Evolutionary conservation across 2,888 invertebrate species (phyloP).

Genomic region (Netelia virgata): DNA sequence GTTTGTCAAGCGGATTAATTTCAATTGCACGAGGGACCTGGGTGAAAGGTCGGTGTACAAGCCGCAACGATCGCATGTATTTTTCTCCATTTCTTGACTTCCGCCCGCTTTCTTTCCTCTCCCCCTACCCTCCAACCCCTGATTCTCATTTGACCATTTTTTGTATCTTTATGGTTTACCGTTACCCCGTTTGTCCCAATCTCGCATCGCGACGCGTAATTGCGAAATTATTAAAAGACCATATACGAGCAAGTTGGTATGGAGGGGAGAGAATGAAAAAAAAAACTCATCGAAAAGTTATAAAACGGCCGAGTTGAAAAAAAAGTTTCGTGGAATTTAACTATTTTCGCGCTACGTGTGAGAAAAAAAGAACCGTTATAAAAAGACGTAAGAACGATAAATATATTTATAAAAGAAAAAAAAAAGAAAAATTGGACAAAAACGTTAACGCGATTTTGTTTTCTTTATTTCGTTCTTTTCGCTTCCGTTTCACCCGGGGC

Average conservation of each 20-base stretch:
- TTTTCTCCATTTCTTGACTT: neutral
- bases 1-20: conserved; percentile 58
- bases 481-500: neutral
- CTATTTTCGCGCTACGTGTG: no score
- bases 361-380: no score
- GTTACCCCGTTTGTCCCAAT: neutral
- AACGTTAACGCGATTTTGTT: no score
- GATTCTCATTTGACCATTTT: neutral
- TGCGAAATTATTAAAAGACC: neutral
- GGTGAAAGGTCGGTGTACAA: neutral
- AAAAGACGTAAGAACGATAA: no score
- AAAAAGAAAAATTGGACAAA: no score
- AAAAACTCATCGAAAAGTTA: no score
- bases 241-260: no score
- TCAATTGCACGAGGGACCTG: conserved; percentile 30
- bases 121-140: neutral
- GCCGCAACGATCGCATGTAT: neutral
- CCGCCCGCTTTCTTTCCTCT: neutral
- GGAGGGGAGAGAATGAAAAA: no score
- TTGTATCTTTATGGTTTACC: no score
- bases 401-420: no score
- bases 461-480: neutral
- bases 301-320: no score
- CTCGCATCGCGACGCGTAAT: conserved; percentile 3
- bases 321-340: no score